These are phyloP conservation scores for Amblyornis subalaris DNA, from an alignment of 2,113 vertebrate genomes.

Conservation along the genomic window DNA sequence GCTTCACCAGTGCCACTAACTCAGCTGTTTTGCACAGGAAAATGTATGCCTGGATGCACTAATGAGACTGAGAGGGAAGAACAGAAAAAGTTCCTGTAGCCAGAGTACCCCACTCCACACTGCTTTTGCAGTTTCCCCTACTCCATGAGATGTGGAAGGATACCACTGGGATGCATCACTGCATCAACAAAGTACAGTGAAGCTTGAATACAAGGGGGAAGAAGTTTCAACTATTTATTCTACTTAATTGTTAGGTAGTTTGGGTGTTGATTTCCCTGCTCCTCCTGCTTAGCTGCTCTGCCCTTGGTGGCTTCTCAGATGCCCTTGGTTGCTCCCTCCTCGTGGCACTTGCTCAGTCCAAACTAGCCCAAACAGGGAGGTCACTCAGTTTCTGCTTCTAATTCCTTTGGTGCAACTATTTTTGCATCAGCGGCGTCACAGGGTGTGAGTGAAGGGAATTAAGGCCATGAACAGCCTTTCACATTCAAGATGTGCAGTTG, in stretches of 20 bases:
- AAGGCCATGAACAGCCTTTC: rapidly evolving
- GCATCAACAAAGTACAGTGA: not conserved
- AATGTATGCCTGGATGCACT: not conserved
- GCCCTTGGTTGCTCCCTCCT: not conserved
- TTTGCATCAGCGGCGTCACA: rapidly evolving
- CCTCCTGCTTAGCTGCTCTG: not conserved
- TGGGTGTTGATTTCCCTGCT: not conserved
- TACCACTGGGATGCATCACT: not conserved
- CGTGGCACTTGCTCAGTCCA: not conserved
- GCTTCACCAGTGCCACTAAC: not conserved
- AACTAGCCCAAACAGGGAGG: not conserved
- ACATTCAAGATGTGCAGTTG: not conserved
- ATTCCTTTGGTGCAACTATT: rapidly evolving
- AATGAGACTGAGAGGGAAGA: not conserved
- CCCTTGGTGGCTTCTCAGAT: not conserved
- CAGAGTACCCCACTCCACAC: rapidly evolving
- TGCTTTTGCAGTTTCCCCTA: not conserved
- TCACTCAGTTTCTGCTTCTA: not conserved
- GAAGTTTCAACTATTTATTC: not conserved
- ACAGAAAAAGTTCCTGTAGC: not conserved
- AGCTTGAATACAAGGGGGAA: not conserved
- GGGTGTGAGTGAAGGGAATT: not conserved
- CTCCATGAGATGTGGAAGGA: not conserved
- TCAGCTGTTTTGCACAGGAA: not conserved
- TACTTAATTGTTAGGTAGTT: not conserved